These are phyloP conservation scores for Lytechinus pictus DNA, from an alignment of 35 echinoderm and acorn worm genomes.

Conservation along the genomic window DNA sequence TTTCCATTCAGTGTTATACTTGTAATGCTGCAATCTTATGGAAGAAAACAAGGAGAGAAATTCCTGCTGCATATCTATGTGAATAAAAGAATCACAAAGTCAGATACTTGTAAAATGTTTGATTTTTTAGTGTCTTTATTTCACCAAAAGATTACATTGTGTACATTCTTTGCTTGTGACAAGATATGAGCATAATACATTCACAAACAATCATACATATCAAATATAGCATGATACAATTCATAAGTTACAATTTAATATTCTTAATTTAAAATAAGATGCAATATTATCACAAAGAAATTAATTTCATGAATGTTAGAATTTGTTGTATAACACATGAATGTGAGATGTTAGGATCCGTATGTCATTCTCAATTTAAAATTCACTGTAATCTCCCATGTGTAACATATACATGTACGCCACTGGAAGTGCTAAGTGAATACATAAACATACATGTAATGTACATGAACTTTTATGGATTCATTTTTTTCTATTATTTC, in stretches of 20 bases:
- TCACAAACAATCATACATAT: neutral
- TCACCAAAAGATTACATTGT: neutral
- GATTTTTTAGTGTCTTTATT: conserved; percentile 15
- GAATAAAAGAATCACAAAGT: neutral
- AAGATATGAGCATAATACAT: conserved; percentile 13
- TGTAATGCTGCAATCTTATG: neutral
- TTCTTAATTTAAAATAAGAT: neutral
- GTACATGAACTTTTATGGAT: neutral
- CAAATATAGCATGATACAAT: neutral
- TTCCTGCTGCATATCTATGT: neutral
- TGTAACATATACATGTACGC: neutral
- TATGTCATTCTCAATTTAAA: neutral
- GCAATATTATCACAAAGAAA: neutral
- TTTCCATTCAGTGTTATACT: neutral
- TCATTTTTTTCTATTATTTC: neutral
- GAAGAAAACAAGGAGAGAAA: too few species aligned
- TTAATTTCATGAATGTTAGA: neutral
- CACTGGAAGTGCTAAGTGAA: neutral
- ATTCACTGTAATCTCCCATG: neutral
- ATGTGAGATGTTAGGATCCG: neutral
- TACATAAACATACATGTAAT: neutral
- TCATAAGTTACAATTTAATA: neutral
- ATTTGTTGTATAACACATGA: neutral
- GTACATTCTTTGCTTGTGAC: neutral
- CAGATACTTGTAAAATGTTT: neutral